Evolutionary conservation across 2,888 invertebrate genomes (phyloP).

Genomic region (Eupelmus urozonus): DNA sequence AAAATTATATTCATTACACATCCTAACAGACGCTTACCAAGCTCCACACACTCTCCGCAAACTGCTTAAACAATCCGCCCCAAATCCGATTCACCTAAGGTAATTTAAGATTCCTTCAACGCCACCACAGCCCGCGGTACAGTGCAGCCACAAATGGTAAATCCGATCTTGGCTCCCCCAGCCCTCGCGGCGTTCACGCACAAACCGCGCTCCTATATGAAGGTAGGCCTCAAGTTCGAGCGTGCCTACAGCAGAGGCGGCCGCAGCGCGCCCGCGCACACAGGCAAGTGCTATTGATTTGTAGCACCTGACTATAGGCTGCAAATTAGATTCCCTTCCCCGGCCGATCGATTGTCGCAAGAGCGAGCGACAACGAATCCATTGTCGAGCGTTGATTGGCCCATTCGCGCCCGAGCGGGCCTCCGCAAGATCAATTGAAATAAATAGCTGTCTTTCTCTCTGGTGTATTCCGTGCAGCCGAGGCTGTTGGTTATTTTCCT

Average conservation of each 20-base stretch:
- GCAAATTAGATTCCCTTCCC: constrained; percentile 65
- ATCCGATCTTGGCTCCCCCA: no score
- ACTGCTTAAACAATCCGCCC: no score
- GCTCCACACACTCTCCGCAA: no score
- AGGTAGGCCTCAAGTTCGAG: not conserved
- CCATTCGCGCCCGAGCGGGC: constrained; percentile 56
- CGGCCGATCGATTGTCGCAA: constrained; percentile 63
- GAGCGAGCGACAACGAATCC: constrained; percentile 61
- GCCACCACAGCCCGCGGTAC: no score
- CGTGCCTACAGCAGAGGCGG: not conserved
- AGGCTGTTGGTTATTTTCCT: not conserved
- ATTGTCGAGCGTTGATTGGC: constrained; percentile 63
- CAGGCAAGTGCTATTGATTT: constrained; percentile 65
- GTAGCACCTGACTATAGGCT: constrained; percentile 62
- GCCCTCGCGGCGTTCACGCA: not conserved
- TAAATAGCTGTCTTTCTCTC: constrained; percentile 51
- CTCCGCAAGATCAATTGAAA: constrained; percentile 55
- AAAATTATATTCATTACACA: no score
- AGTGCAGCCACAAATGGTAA: no score
- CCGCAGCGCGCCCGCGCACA: not conserved
- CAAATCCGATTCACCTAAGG: no score
- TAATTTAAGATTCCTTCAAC: no score
- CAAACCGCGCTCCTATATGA: not conserved
- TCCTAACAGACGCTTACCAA: no score
- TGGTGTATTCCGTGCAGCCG: not conserved